A percentile compares a stretch with the other conserved stretches of the same genome.
phyloP scores from a whole-genome alignment of 1,140 invertebrate species.

The Prorops nasuta region DNA sequence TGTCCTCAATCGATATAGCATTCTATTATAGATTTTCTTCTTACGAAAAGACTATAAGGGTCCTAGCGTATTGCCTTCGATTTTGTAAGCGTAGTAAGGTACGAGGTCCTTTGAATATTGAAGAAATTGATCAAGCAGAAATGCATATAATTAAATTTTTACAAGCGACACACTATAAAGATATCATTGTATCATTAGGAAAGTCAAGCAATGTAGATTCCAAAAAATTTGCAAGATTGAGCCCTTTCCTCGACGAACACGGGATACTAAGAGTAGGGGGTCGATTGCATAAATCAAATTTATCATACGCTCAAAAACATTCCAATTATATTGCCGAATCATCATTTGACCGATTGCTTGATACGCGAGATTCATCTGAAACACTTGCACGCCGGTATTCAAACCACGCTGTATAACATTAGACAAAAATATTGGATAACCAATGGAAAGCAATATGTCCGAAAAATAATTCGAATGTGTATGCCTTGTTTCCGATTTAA shows the following conservation, averaged over 20 bases:
- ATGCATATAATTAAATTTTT: not conserved
- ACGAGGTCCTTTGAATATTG: not conserved
- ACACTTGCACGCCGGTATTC: slow-evolving; percentile 28
- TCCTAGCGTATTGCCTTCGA: not conserved
- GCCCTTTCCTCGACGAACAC: slow-evolving; percentile 5
- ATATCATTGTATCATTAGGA: no score
- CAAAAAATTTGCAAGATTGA: slow-evolving; percentile 1
- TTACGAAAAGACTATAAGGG: no score
- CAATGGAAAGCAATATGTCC: slow-evolving; percentile 14
- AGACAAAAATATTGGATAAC: slow-evolving; percentile 24
- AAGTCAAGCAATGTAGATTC: not conserved
- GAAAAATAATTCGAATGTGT: slow-evolving; percentile 17
- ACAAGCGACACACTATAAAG: not conserved
- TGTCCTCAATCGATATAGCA: not conserved
- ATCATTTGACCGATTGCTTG: slow-evolving; percentile 1
- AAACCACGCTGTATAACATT: slow-evolving; percentile 21
- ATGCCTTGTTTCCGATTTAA: slow-evolving; percentile 21
- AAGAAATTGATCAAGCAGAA: not conserved
- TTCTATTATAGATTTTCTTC: no score
- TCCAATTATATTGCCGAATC: slow-evolving; percentile 27
- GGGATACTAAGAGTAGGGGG: slow-evolving; percentile 7
- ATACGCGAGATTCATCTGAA: slow-evolving; percentile 22
- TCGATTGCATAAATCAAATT: not conserved
- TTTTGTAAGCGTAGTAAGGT: not conserved
- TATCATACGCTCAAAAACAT: slow-evolving; percentile 13